Evolutionary conservation across 2,797 vertebrate genomes (phyloP), one percentile per base, ranked within the genome.

Genomic region (Catharus ustulatus): DNA sequence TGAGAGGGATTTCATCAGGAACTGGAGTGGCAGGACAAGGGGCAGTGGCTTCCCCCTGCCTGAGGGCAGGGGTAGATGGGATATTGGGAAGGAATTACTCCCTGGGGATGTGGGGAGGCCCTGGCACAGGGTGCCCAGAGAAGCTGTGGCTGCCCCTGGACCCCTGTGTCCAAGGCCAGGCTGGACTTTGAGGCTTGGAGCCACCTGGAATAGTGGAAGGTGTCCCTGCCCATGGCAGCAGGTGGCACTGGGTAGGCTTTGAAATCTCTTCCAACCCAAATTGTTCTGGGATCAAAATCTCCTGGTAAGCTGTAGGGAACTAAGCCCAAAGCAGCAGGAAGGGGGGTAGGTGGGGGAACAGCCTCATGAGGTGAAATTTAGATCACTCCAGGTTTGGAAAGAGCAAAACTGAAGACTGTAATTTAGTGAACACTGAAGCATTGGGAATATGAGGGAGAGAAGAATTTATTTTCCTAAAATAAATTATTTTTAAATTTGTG

Each of bases 181-280:
- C 0, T 89, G 72, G 57, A 38, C 4, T 23, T 11, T 29, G 4
- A 29, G 10, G 14, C 12, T 64, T 15, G n/a, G 45, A 59, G 11
- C n/a, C 34, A 0, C 21, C n/a, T 84, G 72, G n/a, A 24, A 8
- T 0, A 1, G 10, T 52, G 58, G 26, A 0, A 72, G 26, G 15
- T 45, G n/a, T 58, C 49, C 12, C 51, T 71, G 43, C 27, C 11
- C 23, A 2, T 18, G 32, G 36, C 55, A 57, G 4, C 16, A 8
- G 12, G 2, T n/a, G 10, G 3, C 0, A 3, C 1, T 26, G 38
- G n/a, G 7, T 77, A n/a, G 7, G 15, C 17, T 46, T 40, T 34
- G 10, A 52, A 38, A 15, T 58, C n/a, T 29, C 18, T 58, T 71
- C 38, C 24, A 11, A 14, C 29, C 38, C n/a, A 57, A 15, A 45